Conservation (phyloP, 2,113 vertebrate genomes). For the Takifugu flavidus region DNA sequence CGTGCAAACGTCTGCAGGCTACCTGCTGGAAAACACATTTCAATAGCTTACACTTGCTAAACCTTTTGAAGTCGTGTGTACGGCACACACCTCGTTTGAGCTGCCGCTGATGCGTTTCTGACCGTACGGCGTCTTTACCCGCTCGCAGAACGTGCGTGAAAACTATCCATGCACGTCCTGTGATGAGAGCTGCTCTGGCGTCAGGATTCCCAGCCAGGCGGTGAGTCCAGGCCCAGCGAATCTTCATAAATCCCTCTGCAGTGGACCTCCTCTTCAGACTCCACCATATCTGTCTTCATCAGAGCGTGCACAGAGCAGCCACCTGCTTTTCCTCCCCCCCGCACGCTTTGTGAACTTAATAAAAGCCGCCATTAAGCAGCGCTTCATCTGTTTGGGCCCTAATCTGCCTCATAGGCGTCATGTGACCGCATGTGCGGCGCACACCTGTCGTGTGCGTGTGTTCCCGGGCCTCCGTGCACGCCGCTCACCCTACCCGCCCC, state of each 20-base stretch:
- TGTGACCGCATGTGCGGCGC: conserved; percentile 71
- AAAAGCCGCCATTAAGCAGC: conserved; percentile 74
- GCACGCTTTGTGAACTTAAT: conserved; percentile 71
- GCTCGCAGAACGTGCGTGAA: too few species aligned
- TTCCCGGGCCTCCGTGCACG: conserved; percentile 39
- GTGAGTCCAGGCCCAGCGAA: conserved; percentile 42
- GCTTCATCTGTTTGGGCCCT: conserved; percentile 72
- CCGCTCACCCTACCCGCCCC: conserved; percentile 63
- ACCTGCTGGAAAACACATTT: too few species aligned
- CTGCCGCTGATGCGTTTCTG: too few species aligned
- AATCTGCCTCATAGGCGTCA: conserved; percentile 71
- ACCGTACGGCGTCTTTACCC: too few species aligned
- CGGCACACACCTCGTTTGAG: too few species aligned
- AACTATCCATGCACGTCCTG: too few species aligned
- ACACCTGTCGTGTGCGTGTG: conserved; percentile 71
- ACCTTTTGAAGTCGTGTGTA: too few species aligned
- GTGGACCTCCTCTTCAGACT: conserved; percentile 40
- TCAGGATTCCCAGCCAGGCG: conserved; percentile 28
- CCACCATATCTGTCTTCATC: conserved; percentile 61
- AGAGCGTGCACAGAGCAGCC: conserved; percentile 57
- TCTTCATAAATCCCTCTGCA: conserved; percentile 65
- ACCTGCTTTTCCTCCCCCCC: conserved; percentile 64
- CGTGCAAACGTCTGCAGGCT: too few species aligned
- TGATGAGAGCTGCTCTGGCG: too few species aligned
- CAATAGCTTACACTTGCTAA: too few species aligned